Evolutionary conservation across 2,797 vertebrate genomes (phyloP).

Genomic region (Euphonia xanthogaster): DNA sequence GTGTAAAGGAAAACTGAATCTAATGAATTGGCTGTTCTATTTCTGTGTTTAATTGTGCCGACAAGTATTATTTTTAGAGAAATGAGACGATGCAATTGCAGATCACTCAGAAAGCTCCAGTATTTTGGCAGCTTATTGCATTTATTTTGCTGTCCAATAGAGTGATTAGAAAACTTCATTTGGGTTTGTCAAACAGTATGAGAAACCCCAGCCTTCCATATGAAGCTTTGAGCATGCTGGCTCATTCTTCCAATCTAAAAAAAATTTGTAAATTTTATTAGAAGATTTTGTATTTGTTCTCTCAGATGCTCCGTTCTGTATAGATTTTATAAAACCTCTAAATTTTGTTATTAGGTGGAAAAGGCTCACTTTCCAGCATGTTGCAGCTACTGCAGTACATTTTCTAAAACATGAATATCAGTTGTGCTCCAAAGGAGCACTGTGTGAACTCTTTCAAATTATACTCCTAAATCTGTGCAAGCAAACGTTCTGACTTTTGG

Average conservation of each 20-base stretch:
- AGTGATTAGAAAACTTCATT: neutral
- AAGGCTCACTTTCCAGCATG: neutral
- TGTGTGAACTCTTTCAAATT: neutral
- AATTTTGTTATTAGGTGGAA: neutral
- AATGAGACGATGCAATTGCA: neutral
- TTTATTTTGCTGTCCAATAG: neutral
- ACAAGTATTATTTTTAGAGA: constrained; percentile 20
- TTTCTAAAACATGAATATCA: neutral
- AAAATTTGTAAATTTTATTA: neutral
- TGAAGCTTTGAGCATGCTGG: neutral
- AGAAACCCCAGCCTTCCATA: neutral
- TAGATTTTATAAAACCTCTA: neutral
- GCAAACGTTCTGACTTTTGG: neutral
- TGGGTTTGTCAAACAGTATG: neutral
- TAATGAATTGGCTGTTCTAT: constrained; percentile 16
- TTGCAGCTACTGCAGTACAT: neutral
- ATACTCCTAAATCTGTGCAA: neutral
- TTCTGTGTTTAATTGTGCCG: constrained; percentile 20
- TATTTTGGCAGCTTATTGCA: neutral
- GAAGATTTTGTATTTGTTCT: neutral
- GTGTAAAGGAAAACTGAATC: constrained; percentile 13
- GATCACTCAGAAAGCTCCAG: neutral
- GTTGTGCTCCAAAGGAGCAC: neutral
- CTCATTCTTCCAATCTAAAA: neutral
- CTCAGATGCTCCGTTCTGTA: neutral